Base-by-base conservation (phyloP, 2,888 invertebrate species). In the Pammene aurita region DNA sequence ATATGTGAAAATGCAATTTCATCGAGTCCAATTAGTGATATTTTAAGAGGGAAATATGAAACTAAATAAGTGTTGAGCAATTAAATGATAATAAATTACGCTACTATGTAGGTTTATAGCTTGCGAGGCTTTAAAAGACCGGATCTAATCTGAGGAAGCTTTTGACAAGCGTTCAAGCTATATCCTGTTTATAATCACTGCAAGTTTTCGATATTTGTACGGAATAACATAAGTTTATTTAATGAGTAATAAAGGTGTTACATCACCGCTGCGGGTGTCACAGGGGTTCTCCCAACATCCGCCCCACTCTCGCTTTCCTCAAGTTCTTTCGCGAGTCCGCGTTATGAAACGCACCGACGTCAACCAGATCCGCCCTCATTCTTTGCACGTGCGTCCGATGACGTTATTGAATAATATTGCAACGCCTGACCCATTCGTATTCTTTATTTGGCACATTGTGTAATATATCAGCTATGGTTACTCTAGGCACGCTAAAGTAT, bases 1-100 rank as follows among this genome's bases (percentile, higher is more conserved):
- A 68, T 63, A 82, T 84, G 85, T 84, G 87, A 89, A 89, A 87
- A 85, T 84, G 80, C 80, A 82, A 76, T 84, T 84, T 85, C 83
- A 85, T 83, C 79, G 79, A 78, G 80, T 78, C 78, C 76, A 83
- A 80, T 82, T 74, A 81, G 75, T 73, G 75, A 77, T 73, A 35
- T 73, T 72, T 70, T 72, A 54, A 72, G 73, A 74, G 78, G 74
- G 77, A 80, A 77, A 77, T 75, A 76, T 68, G 48, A 73, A 74
- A 73, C 73, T 67, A 70, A 70, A 60, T 67, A 62, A 48, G 18
- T 63, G 42, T 44, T 16, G 48, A 69, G 68, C 58, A 69, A 58
- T 69, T 64, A 64, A 68, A 68, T 58, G 64, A 48, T 61, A 62
- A 48, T 61, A 61, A 61, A 62, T 61, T 61, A 55, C n/a, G 41